Evolutionary conservation across 2,888 invertebrate genomes (phyloP), one percentile per base, ranked within the genome.

Genomic region (Pollenia griseotomentosa): DNA sequence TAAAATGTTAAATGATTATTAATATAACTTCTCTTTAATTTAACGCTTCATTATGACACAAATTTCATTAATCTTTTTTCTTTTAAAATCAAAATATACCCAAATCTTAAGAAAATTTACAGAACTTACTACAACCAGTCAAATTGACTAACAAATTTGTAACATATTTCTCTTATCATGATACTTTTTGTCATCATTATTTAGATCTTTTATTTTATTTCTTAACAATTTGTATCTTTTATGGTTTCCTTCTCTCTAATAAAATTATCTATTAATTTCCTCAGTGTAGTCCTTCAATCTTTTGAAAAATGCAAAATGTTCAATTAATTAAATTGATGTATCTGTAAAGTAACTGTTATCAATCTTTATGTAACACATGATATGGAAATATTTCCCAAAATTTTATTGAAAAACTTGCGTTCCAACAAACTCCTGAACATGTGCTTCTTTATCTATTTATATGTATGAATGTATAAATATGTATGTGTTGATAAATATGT

Each of bases 251-350:
- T 44, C 7, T 44, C 23, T 40, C 33, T 48, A 48, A 55, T 42
- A n/a, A 19, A 19, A 53, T 65, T 53, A 75, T 63, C 63, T 63
- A 16, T 42, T 14, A 16, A 42, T 75, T 19, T n/a, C 12, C 48
- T 14, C 46, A n/a, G 23, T 53, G 23, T 53, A 63, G 14, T 51
- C 10, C 14, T 59, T 42, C 11, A 9, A 40, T 59, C 16, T 11
- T 42, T 16, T 6, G 1, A n/a, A 42, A 19, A 65, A 48, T 40
- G 16, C 46, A 57, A 73, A 65, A 65, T 23, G 14, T 57, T 74
- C 48, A 66, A 74, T 74, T 74, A 66, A 74, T 51, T 66, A 66
- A 66, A 66, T 48, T 82, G 48, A 82, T 57, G 19, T 66, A 51
- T 74, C 51, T 16, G 2, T 33, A 19, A 66, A 74, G 42, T n/a